These are phyloP conservation scores for Ditylenchus dipsaci DNA, from an alignment of 1,140 invertebrate species.

Conservation along the genomic window DNA sequence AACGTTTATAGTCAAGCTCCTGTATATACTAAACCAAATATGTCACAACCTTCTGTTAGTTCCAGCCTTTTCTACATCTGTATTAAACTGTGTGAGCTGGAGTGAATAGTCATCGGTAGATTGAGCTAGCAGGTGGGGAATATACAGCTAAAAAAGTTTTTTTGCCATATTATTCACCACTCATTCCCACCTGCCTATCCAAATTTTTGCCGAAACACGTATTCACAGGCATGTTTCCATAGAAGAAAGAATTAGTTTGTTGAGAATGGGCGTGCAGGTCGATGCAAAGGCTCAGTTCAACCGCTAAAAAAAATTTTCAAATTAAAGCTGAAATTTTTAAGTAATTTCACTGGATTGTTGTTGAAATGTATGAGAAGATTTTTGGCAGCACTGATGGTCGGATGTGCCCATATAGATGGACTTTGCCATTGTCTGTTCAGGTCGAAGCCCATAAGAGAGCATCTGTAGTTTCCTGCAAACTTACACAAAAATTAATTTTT, in stretches of 20 bases:
- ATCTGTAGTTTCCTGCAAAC: no score
- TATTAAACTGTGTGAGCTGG: constrained; percentile 80
- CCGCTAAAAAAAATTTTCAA: constrained; percentile 37
- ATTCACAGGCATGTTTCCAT: constrained; percentile 86
- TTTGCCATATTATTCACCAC: no score
- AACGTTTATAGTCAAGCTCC: background rate
- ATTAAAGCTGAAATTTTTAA: constrained; percentile 4
- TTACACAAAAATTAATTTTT: no score
- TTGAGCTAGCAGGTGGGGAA: constrained; percentile 79
- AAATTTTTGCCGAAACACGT: constrained; percentile 78
- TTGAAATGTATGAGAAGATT: constrained; percentile 70
- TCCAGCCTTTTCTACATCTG: constrained; percentile 77
- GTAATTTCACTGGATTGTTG: constrained; percentile 39
- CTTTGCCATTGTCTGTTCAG: constrained; percentile 84
- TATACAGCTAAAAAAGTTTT: no score
- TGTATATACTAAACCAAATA: background rate
- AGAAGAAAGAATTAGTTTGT: constrained; percentile 83
- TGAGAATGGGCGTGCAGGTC: constrained; percentile 85
- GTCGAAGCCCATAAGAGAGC: constrained; percentile 80
- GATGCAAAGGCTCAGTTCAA: constrained; percentile 38
- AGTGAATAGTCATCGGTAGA: constrained; percentile 77
- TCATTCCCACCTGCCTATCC: no score
- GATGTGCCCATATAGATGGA: constrained; percentile 81
- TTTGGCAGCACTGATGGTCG: constrained; percentile 75
- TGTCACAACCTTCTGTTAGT: constrained; percentile 71